Evolutionary conservation across 2,113 vertebrate species (phyloP).

Genomic region (Petaurus breviceps): DNA sequence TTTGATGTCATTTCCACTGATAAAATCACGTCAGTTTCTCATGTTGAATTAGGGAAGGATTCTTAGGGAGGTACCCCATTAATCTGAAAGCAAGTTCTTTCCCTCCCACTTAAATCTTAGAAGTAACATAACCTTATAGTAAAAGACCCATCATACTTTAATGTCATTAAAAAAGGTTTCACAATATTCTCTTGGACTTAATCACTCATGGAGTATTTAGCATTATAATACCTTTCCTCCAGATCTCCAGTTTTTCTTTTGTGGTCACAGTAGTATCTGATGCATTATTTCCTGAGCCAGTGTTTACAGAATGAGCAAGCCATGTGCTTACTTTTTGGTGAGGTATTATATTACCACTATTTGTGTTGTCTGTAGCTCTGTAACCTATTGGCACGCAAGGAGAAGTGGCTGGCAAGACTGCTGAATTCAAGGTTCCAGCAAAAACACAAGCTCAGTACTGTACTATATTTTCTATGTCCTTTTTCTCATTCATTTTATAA

Average conservation of each 20-base stretch:
- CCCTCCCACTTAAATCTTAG: background rate
- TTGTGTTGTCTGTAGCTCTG: conserved; percentile 21
- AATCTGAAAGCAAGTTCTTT: background rate
- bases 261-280: conserved; percentile 20
- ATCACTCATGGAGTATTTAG: conserved; percentile 10
- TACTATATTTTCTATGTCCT: conserved; percentile 7
- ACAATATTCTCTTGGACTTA: conserved; percentile 4
- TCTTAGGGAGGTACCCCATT: background rate
- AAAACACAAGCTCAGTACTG: background rate
- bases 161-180: conserved; percentile 33
- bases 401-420: conserved; percentile 10
- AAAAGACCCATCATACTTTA: conserved; percentile 33
- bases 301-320: conserved; percentile 21
- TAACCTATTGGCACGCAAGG: background rate
- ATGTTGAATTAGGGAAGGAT: background rate
- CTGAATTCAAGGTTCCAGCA: conserved; percentile 33
- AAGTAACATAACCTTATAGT: background rate
- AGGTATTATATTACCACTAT: background rate
- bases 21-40: background rate
- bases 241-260: background rate
- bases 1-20: background rate
- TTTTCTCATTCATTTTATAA: conserved; percentile 2
- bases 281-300: conserved; percentile 26
- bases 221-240: conserved; percentile 42
- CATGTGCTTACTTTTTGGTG: conserved; percentile 18